These are phyloP conservation scores for Brachionichthys hirsutus DNA, from an alignment of 2,113 vertebrate genomes.

Conservation along the genomic window DNA sequence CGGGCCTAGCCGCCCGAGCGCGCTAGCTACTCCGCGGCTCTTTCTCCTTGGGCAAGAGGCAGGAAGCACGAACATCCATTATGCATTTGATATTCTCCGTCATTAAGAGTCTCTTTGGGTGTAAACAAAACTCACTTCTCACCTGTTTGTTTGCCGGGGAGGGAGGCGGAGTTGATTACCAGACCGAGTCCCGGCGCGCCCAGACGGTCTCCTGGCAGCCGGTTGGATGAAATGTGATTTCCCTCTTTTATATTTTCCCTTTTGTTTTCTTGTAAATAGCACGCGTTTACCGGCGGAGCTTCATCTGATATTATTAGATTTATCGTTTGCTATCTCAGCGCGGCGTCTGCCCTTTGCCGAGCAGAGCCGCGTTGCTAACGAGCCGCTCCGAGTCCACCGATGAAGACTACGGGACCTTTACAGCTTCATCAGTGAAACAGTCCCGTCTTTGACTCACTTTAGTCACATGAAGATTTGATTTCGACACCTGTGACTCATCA, in stretches of 20 bases:
- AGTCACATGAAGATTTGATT: too few relatives aligned
- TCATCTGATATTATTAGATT: constrained; percentile 42
- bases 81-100: constrained; percentile 56
- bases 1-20: constrained; percentile 27
- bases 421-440: too few relatives aligned
- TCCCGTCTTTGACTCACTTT: too few relatives aligned
- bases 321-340: constrained; percentile 52
- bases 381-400: constrained; percentile 12
- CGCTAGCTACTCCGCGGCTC: constrained; percentile 43
- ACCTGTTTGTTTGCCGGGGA: constrained; percentile 48
- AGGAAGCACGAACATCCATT: constrained; percentile 56
- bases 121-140: constrained; percentile 51
- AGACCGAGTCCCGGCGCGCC: constrained; percentile 8
- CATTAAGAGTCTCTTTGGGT: constrained; percentile 52
- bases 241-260: constrained; percentile 24
- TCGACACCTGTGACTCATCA: too few relatives aligned
- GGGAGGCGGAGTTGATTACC: constrained; percentile 55
- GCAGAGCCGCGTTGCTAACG: constrained; percentile 53
- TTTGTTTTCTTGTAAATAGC: constrained; percentile 57
- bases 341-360: constrained; percentile 36
- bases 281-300: constrained; percentile 35
- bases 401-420: constrained; percentile 1
- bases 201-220: too few relatives aligned
- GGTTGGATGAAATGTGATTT: constrained; percentile 50
- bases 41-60: constrained; percentile 49